Conservation (phyloP, 2,888 invertebrate genomes). For the Leucophenga montana region DNA sequence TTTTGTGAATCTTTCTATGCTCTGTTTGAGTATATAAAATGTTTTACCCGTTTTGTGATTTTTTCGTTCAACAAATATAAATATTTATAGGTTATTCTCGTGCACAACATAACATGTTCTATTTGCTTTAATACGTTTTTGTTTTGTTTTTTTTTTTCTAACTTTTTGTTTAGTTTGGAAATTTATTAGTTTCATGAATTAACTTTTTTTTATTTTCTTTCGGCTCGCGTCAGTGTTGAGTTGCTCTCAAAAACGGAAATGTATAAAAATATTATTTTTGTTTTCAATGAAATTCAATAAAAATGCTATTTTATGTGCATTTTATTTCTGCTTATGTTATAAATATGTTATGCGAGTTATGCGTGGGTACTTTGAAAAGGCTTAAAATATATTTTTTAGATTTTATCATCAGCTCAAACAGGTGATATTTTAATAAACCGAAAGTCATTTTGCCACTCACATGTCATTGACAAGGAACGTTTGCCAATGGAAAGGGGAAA, state of each 20-base stretch:
- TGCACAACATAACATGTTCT: conserved; percentile 5
- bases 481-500: too few relatives aligned
- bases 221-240: not conserved
- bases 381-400: too few relatives aligned
- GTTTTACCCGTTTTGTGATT: not conserved
- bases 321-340: not conserved
- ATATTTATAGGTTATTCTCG: conserved; percentile 17
- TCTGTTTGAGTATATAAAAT: too few relatives aligned
- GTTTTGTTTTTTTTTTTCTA: not conserved
- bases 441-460: too few relatives aligned
- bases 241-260: not conserved
- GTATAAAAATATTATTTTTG: not conserved
- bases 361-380: too few relatives aligned
- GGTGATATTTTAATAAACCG: too few relatives aligned
- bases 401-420: too few relatives aligned
- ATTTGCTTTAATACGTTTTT: not conserved
- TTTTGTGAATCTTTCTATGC: not conserved
- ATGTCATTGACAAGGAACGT: too few relatives aligned
- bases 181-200: conserved; percentile 17
- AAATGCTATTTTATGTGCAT: conserved; percentile 10
- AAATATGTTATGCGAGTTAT: not conserved
- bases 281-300: conserved; percentile 13
- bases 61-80: not conserved
- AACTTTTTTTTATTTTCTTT: conserved; percentile 1
- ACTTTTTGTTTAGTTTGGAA: conserved; percentile 1